Base-by-base conservation (phyloP, 2,797 vertebrate species). In the Uromys caudimaculatus region DNA sequence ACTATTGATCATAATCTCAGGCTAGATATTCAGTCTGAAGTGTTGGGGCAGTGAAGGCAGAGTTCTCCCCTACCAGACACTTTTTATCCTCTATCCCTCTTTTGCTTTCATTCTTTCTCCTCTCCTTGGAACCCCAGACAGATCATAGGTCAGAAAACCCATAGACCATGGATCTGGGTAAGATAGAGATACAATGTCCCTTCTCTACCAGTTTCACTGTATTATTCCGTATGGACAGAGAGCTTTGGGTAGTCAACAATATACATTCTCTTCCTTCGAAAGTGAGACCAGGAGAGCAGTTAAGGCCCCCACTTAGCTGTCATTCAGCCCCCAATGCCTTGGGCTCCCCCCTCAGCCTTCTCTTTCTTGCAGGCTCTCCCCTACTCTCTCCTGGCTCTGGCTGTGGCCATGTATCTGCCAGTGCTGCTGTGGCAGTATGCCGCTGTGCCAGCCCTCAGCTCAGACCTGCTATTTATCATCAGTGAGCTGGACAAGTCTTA, bases 401-500 rank as follows among this genome's bases (percentile, higher is more conserved):
- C 99, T 0, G 97, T 99, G 97, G 98, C 99, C 97, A 99, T 99
- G 99, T 99, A 99, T 97, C 98, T 99, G 76, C 99, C 99, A 0
- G 99, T 98, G 90, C 98, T 99, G 95, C 99, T 99, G 96, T 99
- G 99, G 99, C 99, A 99, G 56, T 99, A 99, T 0, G 98, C 99
- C 0, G 99, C 99, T 0, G 98, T 98, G 62, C 99, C 99, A 0
- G 98, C 99, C 0, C 99, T 99, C 82, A 99, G 98, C 96, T 99
- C 99, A 0, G 99, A 99, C 98, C 99, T 99, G 96, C 99, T 99
- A 88, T 99, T 99, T 97, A 98, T 99, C 97, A 99, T 99, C 2
- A 99, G 99, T 0, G 99, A 99, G 96, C 98, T 99, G 85, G 99
- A 99, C 97, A 99, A 99, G 93, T 99, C 99, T 27, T 99, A 99